A percentile compares a stretch with the other conserved stretches of the same genome.
Evolutionary conservation across 37 sponge, comb jelly and placozoan genomes (phyloP).

Genomic region (Spongilla lacustris): DNA sequence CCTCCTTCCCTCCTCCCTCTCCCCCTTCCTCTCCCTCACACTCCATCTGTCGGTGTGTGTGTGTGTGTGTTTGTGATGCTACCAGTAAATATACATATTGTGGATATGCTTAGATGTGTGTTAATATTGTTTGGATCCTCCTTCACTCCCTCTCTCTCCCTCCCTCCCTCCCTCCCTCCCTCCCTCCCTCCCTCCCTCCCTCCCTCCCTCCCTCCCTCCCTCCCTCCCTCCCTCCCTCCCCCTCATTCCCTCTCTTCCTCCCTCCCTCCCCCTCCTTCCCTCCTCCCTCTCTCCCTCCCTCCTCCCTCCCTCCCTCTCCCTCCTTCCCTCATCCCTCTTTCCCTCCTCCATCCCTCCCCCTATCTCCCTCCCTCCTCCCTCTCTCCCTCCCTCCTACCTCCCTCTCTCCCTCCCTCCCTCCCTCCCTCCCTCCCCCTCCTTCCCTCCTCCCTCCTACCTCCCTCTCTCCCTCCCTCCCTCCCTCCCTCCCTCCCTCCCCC

Average conservation of each 20-base stretch:
- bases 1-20: conserved; percentile 19
- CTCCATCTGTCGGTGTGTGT: conserved; percentile 27
- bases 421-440: no score
- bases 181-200: background rate
- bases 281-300: no score
- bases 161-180: background rate
- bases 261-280: background rate
- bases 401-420: no score
- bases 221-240: conserved; percentile 48
- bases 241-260: background rate
- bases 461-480: no score
- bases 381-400: no score
- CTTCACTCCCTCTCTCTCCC: background rate
- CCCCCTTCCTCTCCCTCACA: conserved; percentile 35
- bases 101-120: no score
- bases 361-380: background rate
- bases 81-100: background rate
- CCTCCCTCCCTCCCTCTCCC: no score
- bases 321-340: no score
- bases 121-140: no score
- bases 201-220: background rate
- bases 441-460: no score
- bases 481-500: background rate
- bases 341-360: background rate
- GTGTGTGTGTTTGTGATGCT: background rate